Evolutionary conservation across 2,797 vertebrate species (phyloP), one percentile per base, ranked within the genome.

Genomic region (Synaphobranchus kaupii): DNA sequence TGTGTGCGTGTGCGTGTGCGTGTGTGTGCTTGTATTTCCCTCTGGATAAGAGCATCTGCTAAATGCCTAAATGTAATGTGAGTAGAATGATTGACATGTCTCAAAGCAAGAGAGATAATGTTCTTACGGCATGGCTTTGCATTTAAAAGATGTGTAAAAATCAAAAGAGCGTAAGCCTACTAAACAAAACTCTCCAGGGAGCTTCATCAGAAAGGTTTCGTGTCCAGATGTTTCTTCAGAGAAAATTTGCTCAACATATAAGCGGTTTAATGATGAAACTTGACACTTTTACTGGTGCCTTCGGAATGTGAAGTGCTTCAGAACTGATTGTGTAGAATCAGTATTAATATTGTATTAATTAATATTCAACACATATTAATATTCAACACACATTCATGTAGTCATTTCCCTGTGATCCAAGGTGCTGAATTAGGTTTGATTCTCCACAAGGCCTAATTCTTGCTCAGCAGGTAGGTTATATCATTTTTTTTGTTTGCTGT

Each of bases 31-130:
- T 83, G 3, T 56, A 76, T 34, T 31, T 39, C 3, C 34, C 58
- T 71, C 44, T 63, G 78, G 9, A 54, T 34, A 87, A 10, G 31
- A 50, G 3, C 34, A 34, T 31, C 81, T 82, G 20, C 13, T 56
- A 31, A 39, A 80, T 58, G 52, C 5, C 28, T 25, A 15, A 83
- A 84, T 88, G 87, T 88, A 88, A 88, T 6, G 81, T 44, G 1
- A 39, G 4, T 73, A 13, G 15, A 3, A 60, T 60, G 58, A 4
- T 5, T 68, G 73, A 17, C 34, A 78, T 78, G 39, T 78, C 39
- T 78, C 17, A 44, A 78, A 47, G 68, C 68, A 71, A 71, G 28
- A 68, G n/a, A 68, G 68, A 34, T 8, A 1, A 17, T 39, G 44
- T 44, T 76, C n/a, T 5, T 12, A 44, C 20, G 31, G 44, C 34